Evolutionary conservation across 2,113 vertebrate genomes (phyloP).

Genomic region (Xyrauchen texanus): DNA sequence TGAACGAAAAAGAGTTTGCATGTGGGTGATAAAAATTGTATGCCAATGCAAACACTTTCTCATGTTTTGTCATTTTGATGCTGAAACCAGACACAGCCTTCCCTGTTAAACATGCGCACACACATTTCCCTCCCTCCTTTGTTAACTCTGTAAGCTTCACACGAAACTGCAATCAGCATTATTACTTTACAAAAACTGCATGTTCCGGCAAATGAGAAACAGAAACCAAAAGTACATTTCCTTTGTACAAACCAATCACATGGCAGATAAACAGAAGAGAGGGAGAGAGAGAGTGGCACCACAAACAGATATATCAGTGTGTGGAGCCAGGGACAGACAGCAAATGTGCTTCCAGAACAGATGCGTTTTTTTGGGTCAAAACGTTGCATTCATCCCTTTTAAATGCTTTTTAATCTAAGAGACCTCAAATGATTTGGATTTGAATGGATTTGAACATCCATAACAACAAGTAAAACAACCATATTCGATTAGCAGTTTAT

Average conservation of each 20-base stretch:
- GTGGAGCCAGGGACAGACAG: slow-evolving; percentile 10
- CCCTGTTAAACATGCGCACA: no score
- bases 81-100: neutral
- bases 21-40: no score
- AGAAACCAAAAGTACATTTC: slow-evolving; percentile 7
- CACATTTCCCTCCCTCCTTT: neutral
- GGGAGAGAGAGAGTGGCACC: slow-evolving; percentile 1
- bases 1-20: no score
- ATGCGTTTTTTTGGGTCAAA: slow-evolving; percentile 6
- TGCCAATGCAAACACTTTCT: no score
- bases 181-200: neutral
- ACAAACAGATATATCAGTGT: slow-evolving; percentile 21
- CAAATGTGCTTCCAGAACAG: slow-evolving; percentile 24
- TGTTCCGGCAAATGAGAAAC: slow-evolving; percentile 17
- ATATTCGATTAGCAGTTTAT: no score
- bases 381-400: slow-evolving; percentile 15
- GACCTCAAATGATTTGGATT: no score
- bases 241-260: slow-evolving; percentile 25
- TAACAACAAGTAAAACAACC: no score
- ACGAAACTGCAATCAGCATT: neutral
- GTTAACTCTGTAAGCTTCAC: neutral
- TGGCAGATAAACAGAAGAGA: slow-evolving; percentile 19
- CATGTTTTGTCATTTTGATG: no score
- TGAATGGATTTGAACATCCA: no score
- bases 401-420: no score